Base-by-base conservation (phyloP, 2,113 vertebrate species). In the Leuciscus idus region DNA sequence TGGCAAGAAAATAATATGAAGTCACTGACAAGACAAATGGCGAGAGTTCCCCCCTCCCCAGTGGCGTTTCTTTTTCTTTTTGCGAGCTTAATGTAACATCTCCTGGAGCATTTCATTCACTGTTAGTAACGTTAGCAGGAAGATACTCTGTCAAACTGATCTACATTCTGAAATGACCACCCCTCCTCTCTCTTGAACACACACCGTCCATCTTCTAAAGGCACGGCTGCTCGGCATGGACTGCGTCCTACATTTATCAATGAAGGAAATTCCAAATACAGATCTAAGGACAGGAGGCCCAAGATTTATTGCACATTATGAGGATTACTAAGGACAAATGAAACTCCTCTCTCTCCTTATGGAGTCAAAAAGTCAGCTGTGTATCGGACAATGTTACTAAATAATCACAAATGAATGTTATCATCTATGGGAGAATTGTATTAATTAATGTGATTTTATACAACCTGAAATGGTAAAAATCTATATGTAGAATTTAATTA, bases 61-160 rank as follows among this genome's bases (percentile, higher is more conserved):
- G 30, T 26, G 81, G 81, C 26, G 43, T 64, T 68, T 80, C 62
- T 81, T 81, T 70, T 81, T 85, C 85, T 88, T 89, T 86, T 68
- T 7, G 84, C 78, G 73, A 50, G 89, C 91, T 92, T 93, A 93
- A 93, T 93, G 91, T 90, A 92, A 92, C 90, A 90, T 90, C 86
- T 92, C 87, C 84, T 89, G 91, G 92, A 90, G 93, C 90, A 90
- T 93, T 94, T 93, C 92, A 93, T 92, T 93, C 90, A 93, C 90
- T 85, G 83, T 91, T 91, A 90, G 90, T 85, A 86, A 90, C 86
- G 88, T 76, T 89, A 87, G 89, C 85, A 66, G 88, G 79, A 83
- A 93, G 85, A 92, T 85, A 87, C 90, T 93, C 92, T 62, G 89
- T 95, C 92, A 94, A 90, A 92, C 84, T 90, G 86, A 89, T 92